These are phyloP conservation scores for Oceanodroma tethys DNA, from an alignment of 2,113 vertebrate species.

Conservation along the genomic window DNA sequence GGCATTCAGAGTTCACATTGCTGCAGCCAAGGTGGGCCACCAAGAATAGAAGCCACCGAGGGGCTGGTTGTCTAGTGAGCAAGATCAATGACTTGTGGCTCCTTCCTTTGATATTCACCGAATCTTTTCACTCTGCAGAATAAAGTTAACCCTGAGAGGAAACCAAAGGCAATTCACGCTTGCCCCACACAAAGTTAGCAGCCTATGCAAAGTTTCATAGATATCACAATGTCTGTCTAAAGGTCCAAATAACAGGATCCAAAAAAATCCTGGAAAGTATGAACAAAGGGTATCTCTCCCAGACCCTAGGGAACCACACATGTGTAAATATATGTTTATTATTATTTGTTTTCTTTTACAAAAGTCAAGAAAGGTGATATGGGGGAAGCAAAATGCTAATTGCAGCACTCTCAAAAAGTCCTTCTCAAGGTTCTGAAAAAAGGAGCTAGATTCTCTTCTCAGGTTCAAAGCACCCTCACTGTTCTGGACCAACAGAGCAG, in stretches of 20 bases:
- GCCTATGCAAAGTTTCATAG: conserved; percentile 39
- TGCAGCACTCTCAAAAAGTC: conserved; percentile 63
- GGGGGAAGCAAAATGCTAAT: conserved; percentile 61
- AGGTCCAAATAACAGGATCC: conserved; percentile 35
- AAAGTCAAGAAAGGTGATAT: conserved; percentile 42
- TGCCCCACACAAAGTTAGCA: conserved; percentile 42
- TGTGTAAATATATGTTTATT: neutral
- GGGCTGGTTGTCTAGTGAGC: neutral
- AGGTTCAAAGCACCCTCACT: conserved; percentile 71
- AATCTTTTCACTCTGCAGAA: neutral
- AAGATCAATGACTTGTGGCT: neutral
- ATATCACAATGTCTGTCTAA: conserved; percentile 15
- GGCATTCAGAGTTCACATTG: neutral
- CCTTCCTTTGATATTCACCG: neutral
- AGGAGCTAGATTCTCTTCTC: conserved; percentile 62
- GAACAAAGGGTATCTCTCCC: conserved; percentile 26
- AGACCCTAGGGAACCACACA: conserved; percentile 23
- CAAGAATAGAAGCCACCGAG: neutral
- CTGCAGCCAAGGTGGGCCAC: neutral
- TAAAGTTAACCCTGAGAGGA: conserved; percentile 19
- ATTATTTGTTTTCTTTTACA: neutral
- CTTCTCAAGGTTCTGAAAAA: conserved; percentile 52
- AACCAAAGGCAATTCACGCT: neutral
- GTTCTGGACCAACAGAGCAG: conserved; percentile 60
- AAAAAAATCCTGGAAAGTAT: neutral